Conservation (phyloP, 2,113 vertebrate genomes). For the Mastomys coucha region DNA sequence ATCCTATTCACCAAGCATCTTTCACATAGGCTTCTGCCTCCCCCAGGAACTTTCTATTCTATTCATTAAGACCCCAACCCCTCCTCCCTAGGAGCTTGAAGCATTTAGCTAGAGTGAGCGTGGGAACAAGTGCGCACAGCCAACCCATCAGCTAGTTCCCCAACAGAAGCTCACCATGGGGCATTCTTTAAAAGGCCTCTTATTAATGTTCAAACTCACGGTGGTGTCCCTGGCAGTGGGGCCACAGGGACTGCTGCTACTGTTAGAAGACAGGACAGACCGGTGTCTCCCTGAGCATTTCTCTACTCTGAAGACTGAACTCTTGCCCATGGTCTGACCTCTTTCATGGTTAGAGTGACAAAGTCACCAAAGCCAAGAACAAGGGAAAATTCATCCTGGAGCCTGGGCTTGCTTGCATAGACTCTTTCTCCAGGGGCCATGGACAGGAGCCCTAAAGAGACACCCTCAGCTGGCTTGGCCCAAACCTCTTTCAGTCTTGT, state of each 20-base stretch:
- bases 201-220: neutral
- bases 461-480: rapidly evolving
- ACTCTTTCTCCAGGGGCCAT: neutral
- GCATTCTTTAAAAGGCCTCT: neutral
- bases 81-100: neutral
- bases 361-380: neutral
- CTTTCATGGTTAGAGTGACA: neutral
- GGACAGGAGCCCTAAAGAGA: neutral
- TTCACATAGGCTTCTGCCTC: neutral
- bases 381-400: neutral
- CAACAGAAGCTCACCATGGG: neutral
- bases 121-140: neutral
- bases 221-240: neutral
- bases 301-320: neutral
- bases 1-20: too few species aligned
- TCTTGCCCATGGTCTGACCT: too few species aligned
- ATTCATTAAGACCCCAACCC: neutral
- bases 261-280: neutral
- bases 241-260: neutral
- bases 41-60: neutral
- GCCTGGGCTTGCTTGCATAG: neutral
- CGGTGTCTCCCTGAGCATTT: neutral
- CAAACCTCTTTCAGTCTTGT: neutral
- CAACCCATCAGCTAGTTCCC: neutral
- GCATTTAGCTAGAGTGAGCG: neutral